Conservation (phyloP, 1,140 invertebrate species). For the Hydropsyche tenuis region DNA sequence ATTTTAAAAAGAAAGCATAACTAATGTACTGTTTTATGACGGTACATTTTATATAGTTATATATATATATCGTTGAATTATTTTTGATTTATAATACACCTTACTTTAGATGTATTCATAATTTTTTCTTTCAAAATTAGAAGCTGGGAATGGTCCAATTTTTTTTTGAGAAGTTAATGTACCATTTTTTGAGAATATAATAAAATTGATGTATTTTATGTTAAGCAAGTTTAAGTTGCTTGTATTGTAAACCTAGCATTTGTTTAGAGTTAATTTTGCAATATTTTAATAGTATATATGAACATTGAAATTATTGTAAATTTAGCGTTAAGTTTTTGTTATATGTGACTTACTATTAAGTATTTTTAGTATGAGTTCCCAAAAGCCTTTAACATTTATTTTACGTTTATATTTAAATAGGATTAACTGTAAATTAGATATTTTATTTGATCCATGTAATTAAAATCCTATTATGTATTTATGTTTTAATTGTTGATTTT, state of each 20-base stretch:
- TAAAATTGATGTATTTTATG: constrained; percentile 4
- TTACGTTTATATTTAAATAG: not conserved
- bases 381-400: not conserved
- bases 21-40: too few relatives aligned
- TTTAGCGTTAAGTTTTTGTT: constrained; percentile 19
- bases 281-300: constrained; percentile 12
- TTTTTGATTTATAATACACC: not conserved
- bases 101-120: too few relatives aligned
- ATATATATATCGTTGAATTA: not conserved
- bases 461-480: constrained; percentile 39
- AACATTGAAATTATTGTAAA: constrained; percentile 3
- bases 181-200: constrained; percentile 6
- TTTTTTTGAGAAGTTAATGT: constrained; percentile 22
- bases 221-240: constrained; percentile 12
- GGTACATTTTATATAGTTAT: too few relatives aligned
- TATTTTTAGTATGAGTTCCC: not conserved
- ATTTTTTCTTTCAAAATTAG: not conserved
- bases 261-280: constrained; percentile 17
- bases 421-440: not conserved
- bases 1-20: too few relatives aligned
- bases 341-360: constrained; percentile 7
- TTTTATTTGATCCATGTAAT: not conserved
- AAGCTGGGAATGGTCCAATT: constrained; percentile 38
- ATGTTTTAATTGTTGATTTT: constrained; percentile 48
- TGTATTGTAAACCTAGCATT: constrained; percentile 11